Evolutionary conservation across 92 coral and sea anemone species (phyloP), one percentile per base, ranked within the genome.

Genomic region (Palythoa heliodiscus): DNA sequence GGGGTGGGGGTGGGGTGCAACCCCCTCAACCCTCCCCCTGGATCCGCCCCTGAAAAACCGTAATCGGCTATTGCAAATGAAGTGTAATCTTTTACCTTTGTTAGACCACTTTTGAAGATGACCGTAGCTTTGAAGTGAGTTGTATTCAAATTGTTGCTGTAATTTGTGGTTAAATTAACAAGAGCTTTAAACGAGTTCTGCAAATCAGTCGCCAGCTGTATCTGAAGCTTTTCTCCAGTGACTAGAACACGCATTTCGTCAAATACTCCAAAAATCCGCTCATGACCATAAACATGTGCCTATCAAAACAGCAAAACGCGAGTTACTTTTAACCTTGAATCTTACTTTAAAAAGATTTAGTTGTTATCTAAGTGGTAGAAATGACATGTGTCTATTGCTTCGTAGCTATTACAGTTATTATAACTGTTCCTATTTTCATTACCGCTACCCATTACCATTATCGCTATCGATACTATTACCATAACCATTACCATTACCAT

Each of bases 211-310:
- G 90, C 92, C 88, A 97, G 67, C 61, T 90, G 85, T 61, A 97
- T 85, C 78, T 91, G 95, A 71, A 94, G 73, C 61, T 76, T 78
- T 50, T 93, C 95, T 19, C 94, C 86, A 78, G 94, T 97, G 61
- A 93, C 86, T 29, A 93, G 82, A 76, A 97, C 78, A 68, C 93
- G 95, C 64, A 93, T 82, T 54, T 91, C 99, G 52, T 97, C 96
- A 68, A 97, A 97, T 75, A 97, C 79, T 24, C 99, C 99, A 72
- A 94, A 89, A 29, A 97, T 88, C 19, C 98, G 94, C 37, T 98
- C 87, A 78, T 91, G 91, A 14, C 98, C 95, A 61, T 91, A 88
- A 64, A 97, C 77, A 37, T 93, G 89, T 37, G 95, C 93, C 99
- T 97, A 72, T 7, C 40, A 52, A 14, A 14, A 24, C 1, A 58